phyloP scores from a whole-genome alignment of 2,888 invertebrate genomes.

The Agonopterix arenella region DNA sequence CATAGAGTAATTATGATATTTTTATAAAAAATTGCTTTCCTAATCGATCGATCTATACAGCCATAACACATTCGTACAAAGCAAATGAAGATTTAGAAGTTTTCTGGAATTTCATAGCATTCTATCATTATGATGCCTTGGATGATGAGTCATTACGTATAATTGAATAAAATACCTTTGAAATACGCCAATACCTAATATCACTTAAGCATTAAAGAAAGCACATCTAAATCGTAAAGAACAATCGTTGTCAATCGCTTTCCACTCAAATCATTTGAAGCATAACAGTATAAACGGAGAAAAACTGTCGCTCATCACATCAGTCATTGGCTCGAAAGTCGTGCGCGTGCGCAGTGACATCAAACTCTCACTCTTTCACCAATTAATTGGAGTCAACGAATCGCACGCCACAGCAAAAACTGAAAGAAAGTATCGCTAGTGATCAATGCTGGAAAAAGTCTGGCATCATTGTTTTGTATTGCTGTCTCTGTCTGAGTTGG shows the following conservation, averaged over 20 bases:
- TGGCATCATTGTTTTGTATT: constrained; percentile 53
- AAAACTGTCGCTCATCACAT: constrained; percentile 58
- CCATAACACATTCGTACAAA: too few relatives aligned
- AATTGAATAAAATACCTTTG: too few relatives aligned
- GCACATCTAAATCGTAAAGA: not conserved
- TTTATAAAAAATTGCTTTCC: too few relatives aligned
- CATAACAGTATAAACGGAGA: constrained; percentile 53
- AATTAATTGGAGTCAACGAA: constrained; percentile 31
- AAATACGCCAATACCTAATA: not conserved
- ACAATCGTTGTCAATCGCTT: constrained; percentile 19
- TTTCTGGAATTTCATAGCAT: too few relatives aligned
- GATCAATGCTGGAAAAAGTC: constrained; percentile 43
- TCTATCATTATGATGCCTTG: too few relatives aligned
- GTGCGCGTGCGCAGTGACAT: constrained; percentile 35
- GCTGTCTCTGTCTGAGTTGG: constrained; percentile 30
- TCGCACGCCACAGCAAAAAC: constrained; percentile 39
- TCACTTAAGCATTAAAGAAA: constrained; percentile 8
- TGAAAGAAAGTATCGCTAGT: constrained; percentile 64
- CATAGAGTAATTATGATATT: too few relatives aligned
- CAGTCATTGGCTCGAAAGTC: constrained; percentile 55
- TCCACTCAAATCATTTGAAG: constrained; percentile 52
- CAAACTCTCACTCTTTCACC: constrained; percentile 63
- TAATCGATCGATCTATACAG: too few relatives aligned
- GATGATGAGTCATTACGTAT: too few relatives aligned
- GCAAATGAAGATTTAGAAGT: too few relatives aligned